Evolutionary conservation across 2,888 invertebrate genomes (phyloP), one percentile per base, ranked within the genome.

Genomic region (Leptothorax acervorum): DNA sequence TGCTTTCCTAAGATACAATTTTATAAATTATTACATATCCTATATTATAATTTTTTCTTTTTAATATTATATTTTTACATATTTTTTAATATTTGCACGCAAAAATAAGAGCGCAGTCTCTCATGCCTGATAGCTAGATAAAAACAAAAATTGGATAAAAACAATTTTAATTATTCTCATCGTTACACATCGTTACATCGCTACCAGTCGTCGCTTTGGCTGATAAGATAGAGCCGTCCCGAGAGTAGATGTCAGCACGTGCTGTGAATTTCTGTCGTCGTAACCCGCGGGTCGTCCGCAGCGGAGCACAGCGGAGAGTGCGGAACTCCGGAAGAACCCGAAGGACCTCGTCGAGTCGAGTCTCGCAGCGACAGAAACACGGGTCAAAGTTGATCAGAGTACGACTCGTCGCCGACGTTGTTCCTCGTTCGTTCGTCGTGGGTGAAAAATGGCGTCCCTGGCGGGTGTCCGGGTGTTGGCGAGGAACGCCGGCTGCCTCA

Each of bases 381-480:
- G 5, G 39, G n/a, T 63, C 8, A 12, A 51, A 51, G 51, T 68
- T 8, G 39, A 39, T 63, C 15, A 12, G 68, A 51, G 51, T 68
- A 8, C 9, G n/a, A 39, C 63, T 66, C 66, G 55, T 66, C 57
- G 78, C 5, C 4, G 35, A 35, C 35, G 23, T 57, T 70, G 48
- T 23, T 62, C 18, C 57, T 79, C 42, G 48, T 60, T 62, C 45
- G 23, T 45, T 35, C 35, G 2, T 75, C 31, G 18, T 48, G 28
- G 9, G 31, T 53, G 79, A 93, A 92, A 28, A 94, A 95, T 95
- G 94, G 94, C 94, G 93, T 92, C 93, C 71, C 90, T 94, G 74
- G 86, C 90, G 87, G 86, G 93, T 91, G 90, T 90, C 76, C 93
- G 94, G 90, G 78, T 93, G 78, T 90, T 94, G 62, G 87, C 91